phyloP scores from a whole-genome alignment of 2,797 vertebrate genomes.

The Gymnothorax reevesii region DNA sequence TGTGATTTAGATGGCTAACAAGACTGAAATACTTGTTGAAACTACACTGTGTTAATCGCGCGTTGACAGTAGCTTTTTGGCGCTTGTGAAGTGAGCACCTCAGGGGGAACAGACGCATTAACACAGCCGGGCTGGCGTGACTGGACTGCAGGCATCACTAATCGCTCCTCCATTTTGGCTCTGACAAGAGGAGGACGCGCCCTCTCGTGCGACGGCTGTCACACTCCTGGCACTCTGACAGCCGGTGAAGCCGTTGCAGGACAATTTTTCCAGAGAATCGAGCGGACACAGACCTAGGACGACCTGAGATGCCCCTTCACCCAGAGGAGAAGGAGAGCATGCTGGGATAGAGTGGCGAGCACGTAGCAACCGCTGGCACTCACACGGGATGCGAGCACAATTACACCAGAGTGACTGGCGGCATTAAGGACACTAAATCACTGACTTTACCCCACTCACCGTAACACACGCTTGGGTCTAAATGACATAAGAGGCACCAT shows the following conservation, averaged over 20 bases:
- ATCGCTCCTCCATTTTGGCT: not conserved
- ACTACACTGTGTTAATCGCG: too few relatives aligned
- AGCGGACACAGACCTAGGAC: not conserved
- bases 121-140: not conserved
- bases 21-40: too few relatives aligned
- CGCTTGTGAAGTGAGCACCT: too few relatives aligned
- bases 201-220: not conserved
- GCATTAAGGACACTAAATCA: too few relatives aligned
- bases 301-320: not conserved
- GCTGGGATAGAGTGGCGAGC: not conserved
- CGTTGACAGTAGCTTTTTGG: too few relatives aligned
- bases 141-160: not conserved
- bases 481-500: too few relatives aligned
- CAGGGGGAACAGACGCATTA: not conserved
- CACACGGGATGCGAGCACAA: too few relatives aligned
- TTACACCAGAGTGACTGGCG: too few relatives aligned
- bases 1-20: too few relatives aligned
- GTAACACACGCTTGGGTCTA: too few relatives aligned
- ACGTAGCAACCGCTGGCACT: not conserved
- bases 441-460: too few relatives aligned
- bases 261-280: not conserved
- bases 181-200: not conserved
- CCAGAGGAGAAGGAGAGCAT: not conserved
- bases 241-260: not conserved
- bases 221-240: not conserved